Base-by-base conservation (phyloP, 1,140 invertebrate species). In the Belonocnema kinseyi region DNA sequence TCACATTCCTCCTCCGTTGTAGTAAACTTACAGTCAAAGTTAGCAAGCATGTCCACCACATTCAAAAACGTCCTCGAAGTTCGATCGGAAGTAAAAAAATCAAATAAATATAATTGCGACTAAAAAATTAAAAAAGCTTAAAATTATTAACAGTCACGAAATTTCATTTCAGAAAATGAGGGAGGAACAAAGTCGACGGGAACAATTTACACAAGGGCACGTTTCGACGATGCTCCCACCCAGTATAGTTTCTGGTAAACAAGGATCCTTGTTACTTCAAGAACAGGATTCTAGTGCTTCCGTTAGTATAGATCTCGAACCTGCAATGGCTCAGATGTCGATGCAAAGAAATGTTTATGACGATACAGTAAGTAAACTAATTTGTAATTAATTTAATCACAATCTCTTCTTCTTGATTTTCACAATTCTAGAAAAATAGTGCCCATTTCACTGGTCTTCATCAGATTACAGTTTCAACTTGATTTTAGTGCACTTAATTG, bases 1-100 rank as follows among this genome's bases (percentile, higher is more conserved):
- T 97, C 97, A 81, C 98, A 99, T 94, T 98, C 98, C 58, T 98
- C 97, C 53, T 98, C 97, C 87, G 97, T 99, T 74, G 98, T 99
- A 3, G 93, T 99, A 80, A 95, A 97, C 12, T 91, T 99, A 72
- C 98, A 99, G 92, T 98, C 98, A 11, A 97, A 99, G 90, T 92
- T 99, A 80, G 98, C 98, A 26, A 95, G 95, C 80, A 99, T 99
- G 96, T 99, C 98, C 11, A 98, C 96, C 83, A 96, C 98, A 89
- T 99, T 99, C 87, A 98, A 99, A 92, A 96, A 93, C 88, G 95
- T 97, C 66, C 89, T 97, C 56, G 95, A 97, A 94, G 94, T 96
- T 52, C 90, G 96, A 82, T 96, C 95, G n/a, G 95, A 97, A 91
- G 95, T 96, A 89, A 85, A 84, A 70, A 77, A 46, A 11, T 0